These are phyloP conservation scores for Hypocryptadius cinnamomeus DNA, from an alignment of 2,113 vertebrate species.

Conservation along the genomic window DNA sequence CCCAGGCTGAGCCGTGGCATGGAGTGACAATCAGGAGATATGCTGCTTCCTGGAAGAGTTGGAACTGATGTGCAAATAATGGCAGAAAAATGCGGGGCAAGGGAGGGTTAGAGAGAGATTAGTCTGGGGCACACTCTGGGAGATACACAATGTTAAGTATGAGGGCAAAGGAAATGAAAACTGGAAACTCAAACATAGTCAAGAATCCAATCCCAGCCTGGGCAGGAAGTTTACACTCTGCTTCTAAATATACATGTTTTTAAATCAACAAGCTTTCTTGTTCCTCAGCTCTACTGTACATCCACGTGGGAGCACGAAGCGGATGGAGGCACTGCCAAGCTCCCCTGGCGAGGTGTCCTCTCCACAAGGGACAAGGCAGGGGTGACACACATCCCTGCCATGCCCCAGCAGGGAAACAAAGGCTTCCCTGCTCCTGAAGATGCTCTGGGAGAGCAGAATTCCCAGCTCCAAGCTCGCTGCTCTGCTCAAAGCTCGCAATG, in stretches of 20 bases:
- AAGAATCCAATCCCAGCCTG: constrained; percentile 64
- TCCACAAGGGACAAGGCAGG: not conserved
- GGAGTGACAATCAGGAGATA: not conserved
- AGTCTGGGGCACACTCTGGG: constrained; percentile 61
- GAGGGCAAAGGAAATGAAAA: constrained; percentile 66
- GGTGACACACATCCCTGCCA: not conserved
- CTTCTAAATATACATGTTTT: constrained; percentile 76
- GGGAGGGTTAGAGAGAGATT: constrained; percentile 47
- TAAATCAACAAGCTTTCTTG: constrained; percentile 71
- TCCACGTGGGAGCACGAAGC: not conserved
- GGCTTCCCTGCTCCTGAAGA: not conserved
- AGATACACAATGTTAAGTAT: constrained; percentile 64
- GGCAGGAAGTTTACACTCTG: constrained; percentile 77
- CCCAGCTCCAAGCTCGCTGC: not conserved
- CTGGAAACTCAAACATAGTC: constrained; percentile 70
- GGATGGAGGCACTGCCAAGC: constrained; percentile 17
- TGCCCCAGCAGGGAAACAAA: not conserved
- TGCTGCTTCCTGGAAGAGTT: constrained; percentile 18
- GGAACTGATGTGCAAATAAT: constrained; percentile 50
- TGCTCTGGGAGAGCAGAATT: not conserved
- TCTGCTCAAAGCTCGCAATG: not conserved
- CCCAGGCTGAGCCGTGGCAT: not conserved
- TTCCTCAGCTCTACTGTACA: constrained; percentile 51
- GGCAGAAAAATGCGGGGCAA: constrained; percentile 47
- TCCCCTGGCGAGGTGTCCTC: not conserved